phyloP scores from a whole-genome alignment of 2,113 vertebrate species.

The Stercorarius parasiticus region DNA sequence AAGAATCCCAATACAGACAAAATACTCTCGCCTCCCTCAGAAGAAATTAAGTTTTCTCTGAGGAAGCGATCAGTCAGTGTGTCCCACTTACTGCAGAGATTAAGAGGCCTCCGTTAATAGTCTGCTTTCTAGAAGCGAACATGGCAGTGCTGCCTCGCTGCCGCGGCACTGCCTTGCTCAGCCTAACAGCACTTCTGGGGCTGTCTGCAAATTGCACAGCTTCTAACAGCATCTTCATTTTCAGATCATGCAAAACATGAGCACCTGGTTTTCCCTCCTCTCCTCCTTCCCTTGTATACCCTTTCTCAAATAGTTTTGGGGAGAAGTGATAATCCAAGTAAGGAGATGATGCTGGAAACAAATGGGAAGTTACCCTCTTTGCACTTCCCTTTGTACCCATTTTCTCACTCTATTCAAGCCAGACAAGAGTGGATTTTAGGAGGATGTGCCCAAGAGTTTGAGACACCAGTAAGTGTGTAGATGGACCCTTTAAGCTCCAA shows the following conservation, averaged over 20 bases:
- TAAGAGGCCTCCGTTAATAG: slow-evolving; percentile 6
- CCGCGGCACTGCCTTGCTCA: background rate
- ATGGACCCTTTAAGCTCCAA: background rate
- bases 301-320: background rate
- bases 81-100: slow-evolving; percentile 17
- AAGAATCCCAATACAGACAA: background rate
- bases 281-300: background rate
- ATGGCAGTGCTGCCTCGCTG: background rate
- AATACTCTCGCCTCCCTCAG: background rate
- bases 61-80: background rate
- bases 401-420: background rate
- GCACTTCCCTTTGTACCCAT: too few species aligned
- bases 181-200: background rate
- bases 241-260: background rate
- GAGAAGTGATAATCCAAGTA: background rate
- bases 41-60: slow-evolving; percentile 26
- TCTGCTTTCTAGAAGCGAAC: background rate
- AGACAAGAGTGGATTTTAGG: background rate
- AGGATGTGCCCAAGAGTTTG: background rate
- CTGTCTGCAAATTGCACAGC: background rate
- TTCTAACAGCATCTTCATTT: background rate
- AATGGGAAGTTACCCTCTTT: background rate
- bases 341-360: background rate
- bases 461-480: background rate
- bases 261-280: background rate